Evolutionary conservation across 2,797 vertebrate species (phyloP), one percentile per base, ranked within the genome.

Genomic region (Lophotriccus pileatus): DNA sequence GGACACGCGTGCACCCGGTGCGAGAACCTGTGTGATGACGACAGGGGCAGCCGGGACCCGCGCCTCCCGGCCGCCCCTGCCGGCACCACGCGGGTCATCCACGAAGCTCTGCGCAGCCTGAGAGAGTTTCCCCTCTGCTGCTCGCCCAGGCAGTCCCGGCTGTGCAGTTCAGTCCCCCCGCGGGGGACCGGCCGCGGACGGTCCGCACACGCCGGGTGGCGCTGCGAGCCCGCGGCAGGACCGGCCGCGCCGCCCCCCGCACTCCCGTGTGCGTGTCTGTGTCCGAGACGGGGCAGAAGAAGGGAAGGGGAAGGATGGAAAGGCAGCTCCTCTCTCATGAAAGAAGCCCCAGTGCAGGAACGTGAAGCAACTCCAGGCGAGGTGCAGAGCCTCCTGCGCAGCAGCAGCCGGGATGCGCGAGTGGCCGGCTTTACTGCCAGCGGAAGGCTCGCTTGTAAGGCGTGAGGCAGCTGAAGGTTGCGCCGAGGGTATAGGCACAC

Each of bases 171-270:
- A 3, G 19, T 25, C 1, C 14, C 41, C 44, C 1, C 14, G 36
- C 37, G 63, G 44, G 34, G 74, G 30, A 44, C 10, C 37, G 14
- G 66, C 49, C 16, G 14, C 47, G 52, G 30, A 21, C 21, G 66
- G 67, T 49, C 49, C 46, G 44, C 44, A 64, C 90, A 91, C 94
- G 6, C 84, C 78, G 90, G 94, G 90, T 7, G 95, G 94, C 95
- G 94, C 95, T 96, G 87, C 82, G 72, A 72, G 75, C 50, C 85
- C 70, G 20, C 69, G 21, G 47, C 80, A 55, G 49, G 62, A 27
- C 11, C 15, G 39, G 20, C 15, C 7, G 39, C 34, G 6, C 21
- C 6, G 4, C 6, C 24, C 24, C 36, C 39, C 34, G 28, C 24
- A 15, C 15, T 7, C 12, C 34, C 1, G 36, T 0, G 25, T 1